A percentile compares a stretch with the other conserved stretches of the same genome.
Conservation (phyloP, 2,888 invertebrate species). For the Acronicta leporina region DNA sequence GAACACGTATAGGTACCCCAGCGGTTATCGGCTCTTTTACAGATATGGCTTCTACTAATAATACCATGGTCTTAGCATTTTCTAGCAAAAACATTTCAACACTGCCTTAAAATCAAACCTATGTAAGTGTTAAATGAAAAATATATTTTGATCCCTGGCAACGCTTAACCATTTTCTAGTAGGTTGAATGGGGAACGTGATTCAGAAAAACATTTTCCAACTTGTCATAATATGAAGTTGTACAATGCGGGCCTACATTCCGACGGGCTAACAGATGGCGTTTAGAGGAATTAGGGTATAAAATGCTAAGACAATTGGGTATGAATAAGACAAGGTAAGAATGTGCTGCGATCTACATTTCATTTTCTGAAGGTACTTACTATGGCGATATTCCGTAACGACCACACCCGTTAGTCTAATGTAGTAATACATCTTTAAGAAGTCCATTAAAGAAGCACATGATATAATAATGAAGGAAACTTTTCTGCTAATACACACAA, state of each 20-base stretch:
- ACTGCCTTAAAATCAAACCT: slow-evolving; percentile 19
- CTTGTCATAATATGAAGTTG: slow-evolving; percentile 34
- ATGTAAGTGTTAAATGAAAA: slow-evolving; percentile 30
- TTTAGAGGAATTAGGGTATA: slow-evolving; percentile 22
- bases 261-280: slow-evolving; percentile 24
- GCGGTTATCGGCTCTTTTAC: too few species aligned
- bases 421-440: too few species aligned
- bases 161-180: slow-evolving; percentile 35
- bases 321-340: slow-evolving; percentile 14
- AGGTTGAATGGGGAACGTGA: slow-evolving; percentile 40
- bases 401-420: too few species aligned
- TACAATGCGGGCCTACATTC: slow-evolving; percentile 35
- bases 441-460: too few species aligned
- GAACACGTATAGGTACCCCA: too few species aligned
- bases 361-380: neutral
- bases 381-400: neutral
- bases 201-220: slow-evolving; percentile 45
- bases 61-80: too few species aligned
- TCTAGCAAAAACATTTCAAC: neutral
- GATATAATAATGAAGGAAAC: too few species aligned
- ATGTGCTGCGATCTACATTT: neutral
- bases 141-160: slow-evolving; percentile 31
- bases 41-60: too few species aligned
- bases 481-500: too few species aligned
- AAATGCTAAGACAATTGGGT: slow-evolving; percentile 28